These are phyloP conservation scores for Trichomycterus rosablanca DNA, from an alignment of 2,113 vertebrate species.

Conservation along the genomic window DNA sequence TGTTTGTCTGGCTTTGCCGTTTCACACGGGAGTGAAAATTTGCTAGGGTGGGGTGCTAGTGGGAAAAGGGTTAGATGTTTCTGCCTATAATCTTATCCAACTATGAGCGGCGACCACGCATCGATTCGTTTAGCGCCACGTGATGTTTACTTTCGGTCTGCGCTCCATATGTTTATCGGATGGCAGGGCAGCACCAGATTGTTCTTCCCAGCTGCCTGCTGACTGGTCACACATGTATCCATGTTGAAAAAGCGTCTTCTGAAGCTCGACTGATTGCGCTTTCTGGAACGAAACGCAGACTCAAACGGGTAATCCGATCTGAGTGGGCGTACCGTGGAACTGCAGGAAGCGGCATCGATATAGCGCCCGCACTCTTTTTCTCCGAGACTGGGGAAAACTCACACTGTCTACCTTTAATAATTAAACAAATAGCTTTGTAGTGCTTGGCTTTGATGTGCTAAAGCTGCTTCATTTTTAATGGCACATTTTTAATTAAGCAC, in stretches of 20 bases:
- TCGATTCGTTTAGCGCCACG: conserved; percentile 2
- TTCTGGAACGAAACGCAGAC: conserved; percentile 18
- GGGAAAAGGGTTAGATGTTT: conserved; percentile 19
- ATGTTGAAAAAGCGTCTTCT: conserved; percentile 8
- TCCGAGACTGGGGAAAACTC: conserved; percentile 4
- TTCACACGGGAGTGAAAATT: conserved; percentile 51
- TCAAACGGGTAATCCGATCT: conserved; percentile 28
- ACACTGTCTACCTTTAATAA: conserved; percentile 43
- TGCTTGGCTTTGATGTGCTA: conserved; percentile 52
- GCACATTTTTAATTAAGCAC: conserved; percentile 39
- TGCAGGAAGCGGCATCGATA: not conserved
- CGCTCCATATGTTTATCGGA: not conserved
- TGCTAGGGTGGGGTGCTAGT: not conserved
- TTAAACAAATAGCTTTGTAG: conserved; percentile 53
- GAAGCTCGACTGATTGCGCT: not conserved
- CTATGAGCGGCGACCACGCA: conserved; percentile 7
- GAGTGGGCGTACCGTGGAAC: conserved; percentile 6
- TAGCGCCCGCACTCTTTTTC: conserved; percentile 3
- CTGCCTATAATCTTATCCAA: conserved; percentile 15
- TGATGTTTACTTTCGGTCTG: conserved; percentile 2
- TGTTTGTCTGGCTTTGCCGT: conserved; percentile 51
- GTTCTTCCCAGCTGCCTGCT: not conserved
- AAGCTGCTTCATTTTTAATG: conserved; percentile 51
- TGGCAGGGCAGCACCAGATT: not conserved
- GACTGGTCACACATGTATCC: not conserved